Evolutionary conservation across 92 coral and sea anemone species (phyloP).

Genomic region (Heliopora coerulea): DNA sequence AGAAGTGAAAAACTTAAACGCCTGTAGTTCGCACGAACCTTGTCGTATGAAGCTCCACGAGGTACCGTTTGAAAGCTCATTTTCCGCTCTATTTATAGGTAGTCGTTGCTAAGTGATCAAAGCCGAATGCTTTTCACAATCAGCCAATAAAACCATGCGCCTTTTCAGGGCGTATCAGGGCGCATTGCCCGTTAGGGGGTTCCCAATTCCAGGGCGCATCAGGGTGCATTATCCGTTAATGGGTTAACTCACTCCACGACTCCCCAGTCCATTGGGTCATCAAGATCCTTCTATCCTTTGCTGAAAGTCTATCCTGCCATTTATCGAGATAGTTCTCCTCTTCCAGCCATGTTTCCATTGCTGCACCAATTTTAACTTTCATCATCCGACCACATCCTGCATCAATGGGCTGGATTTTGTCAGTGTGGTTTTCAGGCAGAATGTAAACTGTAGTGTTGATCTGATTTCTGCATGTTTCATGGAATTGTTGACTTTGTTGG

Average conservation of each 20-base stretch:
- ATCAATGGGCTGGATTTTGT: constrained; percentile 45
- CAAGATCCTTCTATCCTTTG: constrained; percentile 36
- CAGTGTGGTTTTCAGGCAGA: constrained; percentile 47
- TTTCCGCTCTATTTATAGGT: too few species aligned
- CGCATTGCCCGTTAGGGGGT: too few species aligned
- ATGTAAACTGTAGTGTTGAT: constrained; percentile 41
- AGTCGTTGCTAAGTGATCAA: too few species aligned
- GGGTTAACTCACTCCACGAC: constrained; percentile 57
- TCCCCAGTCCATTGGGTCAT: constrained; percentile 62
- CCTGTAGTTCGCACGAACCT: too few species aligned
- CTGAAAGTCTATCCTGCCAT: constrained; percentile 48
- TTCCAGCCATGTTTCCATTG: constrained; percentile 55
- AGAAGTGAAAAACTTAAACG: too few species aligned
- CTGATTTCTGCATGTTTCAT: constrained; percentile 52
- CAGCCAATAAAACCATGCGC: too few species aligned
- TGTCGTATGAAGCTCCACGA: too few species aligned
- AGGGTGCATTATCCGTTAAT: too few species aligned
- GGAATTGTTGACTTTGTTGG: constrained; percentile 45
- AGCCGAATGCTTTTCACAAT: too few species aligned
- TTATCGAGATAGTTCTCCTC: constrained; percentile 26
- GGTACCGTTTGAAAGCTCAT: too few species aligned
- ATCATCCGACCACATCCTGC: constrained; percentile 51
- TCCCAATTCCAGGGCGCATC: too few species aligned
- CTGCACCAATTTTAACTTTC: constrained; percentile 42
- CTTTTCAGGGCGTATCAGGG: too few species aligned